Conservation (phyloP, 2,888 invertebrate species). For the Poecilus cupreus region DNA sequence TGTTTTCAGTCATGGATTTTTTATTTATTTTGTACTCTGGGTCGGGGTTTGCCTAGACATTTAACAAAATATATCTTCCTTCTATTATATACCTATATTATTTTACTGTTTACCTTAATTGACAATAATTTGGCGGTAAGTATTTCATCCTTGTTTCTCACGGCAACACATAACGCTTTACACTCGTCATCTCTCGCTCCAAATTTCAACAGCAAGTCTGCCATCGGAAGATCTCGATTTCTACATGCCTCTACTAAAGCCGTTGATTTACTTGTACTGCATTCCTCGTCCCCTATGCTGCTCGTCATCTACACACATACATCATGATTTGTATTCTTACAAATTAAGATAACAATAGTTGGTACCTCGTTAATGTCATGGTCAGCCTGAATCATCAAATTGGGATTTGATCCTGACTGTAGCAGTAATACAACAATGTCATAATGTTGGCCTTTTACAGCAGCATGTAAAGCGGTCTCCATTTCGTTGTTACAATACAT, state of each 20-base stretch:
- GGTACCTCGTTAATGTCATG: conserved; percentile 71
- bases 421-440: conserved; percentile 83
- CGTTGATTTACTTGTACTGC: conserved; percentile 73
- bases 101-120: conserved; percentile 77
- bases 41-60: conserved; percentile 85
- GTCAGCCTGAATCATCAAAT: conserved; percentile 79
- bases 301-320: conserved; percentile 43
- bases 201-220: conserved; percentile 84
- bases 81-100: neutral
- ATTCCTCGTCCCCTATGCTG: conserved; percentile 73
- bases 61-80: neutral
- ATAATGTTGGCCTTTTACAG: conserved; percentile 84
- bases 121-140: conserved; percentile 89
- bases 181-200: conserved; percentile 93
- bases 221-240: conserved; percentile 80
- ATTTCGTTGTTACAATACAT: conserved; percentile 83
- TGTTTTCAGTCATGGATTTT: conserved; percentile 83
- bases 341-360: neutral
- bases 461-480: conserved; percentile 90
- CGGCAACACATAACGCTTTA: conserved; percentile 86
- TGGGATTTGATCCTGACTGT: conserved; percentile 88
- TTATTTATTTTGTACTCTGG: conserved; percentile 95
- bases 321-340: conserved; percentile 31
- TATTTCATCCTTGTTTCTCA: conserved; percentile 82
- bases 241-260: conserved; percentile 83